Conservation (phyloP, 1,140 invertebrate species). For the Antheraea pernyi region DNA sequence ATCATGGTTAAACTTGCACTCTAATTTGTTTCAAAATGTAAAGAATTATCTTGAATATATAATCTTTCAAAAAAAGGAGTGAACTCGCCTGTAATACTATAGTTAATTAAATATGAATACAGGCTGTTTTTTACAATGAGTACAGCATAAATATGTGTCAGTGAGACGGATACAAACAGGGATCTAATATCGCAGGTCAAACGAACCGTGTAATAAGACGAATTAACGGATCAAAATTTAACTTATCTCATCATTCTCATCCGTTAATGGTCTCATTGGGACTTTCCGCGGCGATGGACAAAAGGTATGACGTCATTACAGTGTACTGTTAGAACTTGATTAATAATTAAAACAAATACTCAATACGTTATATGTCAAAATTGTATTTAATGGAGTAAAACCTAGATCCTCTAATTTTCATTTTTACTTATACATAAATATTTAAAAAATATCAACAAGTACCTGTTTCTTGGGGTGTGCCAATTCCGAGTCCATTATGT, state of each 20-base stretch:
- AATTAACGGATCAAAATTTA: conserved; percentile 2
- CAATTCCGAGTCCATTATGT: too few species aligned
- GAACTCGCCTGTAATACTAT: neutral
- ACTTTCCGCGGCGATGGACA: neutral
- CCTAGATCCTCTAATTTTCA: too few species aligned
- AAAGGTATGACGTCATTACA: neutral
- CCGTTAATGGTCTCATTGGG: neutral
- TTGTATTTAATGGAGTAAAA: too few species aligned
- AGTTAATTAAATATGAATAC: neutral
- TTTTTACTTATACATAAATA: too few species aligned
- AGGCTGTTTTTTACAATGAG: neutral
- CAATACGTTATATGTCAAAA: too few species aligned
- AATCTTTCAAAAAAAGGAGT: neutral
- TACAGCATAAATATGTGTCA: conserved; percentile 1
- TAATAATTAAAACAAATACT: too few species aligned
- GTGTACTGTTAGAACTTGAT: neutral
- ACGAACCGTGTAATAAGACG: conserved; percentile 6
- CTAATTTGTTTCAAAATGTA: too few species aligned
- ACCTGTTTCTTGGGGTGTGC: too few species aligned
- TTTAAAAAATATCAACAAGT: too few species aligned
- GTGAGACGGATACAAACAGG: conserved; percentile 7
- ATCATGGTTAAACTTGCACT: too few species aligned
- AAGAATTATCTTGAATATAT: too few species aligned
- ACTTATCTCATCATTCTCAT: neutral
- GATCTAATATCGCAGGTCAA: neutral